Conservation (phyloP, 2,797 vertebrate species). For the Iguana delicatissima region DNA sequence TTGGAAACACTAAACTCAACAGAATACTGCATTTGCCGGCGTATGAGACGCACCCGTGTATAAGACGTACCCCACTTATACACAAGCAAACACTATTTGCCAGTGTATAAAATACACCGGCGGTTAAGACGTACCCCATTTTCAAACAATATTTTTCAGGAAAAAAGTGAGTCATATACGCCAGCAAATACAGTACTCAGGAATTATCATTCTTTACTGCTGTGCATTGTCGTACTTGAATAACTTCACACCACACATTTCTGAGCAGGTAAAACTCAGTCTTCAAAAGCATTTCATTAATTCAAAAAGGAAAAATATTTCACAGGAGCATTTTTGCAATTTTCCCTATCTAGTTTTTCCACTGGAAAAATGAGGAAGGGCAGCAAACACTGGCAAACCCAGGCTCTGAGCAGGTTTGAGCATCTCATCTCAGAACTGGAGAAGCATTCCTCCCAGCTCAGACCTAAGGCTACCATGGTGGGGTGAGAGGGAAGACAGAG, state of each 20-base stretch:
- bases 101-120: no score
- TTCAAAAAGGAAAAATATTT: background rate
- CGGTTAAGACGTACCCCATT: no score
- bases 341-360: background rate
- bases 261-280: background rate
- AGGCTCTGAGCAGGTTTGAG: no score
- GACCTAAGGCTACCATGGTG: no score
- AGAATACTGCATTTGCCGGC: background rate
- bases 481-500: background rate
- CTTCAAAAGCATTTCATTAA: background rate
- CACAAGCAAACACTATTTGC: no score
- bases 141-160: no score
- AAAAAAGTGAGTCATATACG: no score
- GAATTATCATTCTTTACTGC: background rate
- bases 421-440: no score
- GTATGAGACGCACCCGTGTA: no score
- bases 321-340: background rate
- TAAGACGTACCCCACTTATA: no score
- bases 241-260: background rate
- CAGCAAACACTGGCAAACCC: background rate
- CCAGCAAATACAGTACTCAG: no score
- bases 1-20: background rate
- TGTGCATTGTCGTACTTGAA: background rate
- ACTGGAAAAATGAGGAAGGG: background rate
- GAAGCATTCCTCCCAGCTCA: no score